Base-by-base conservation (phyloP, 2,797 vertebrate genomes). In the Crenuchus spilurus region DNA sequence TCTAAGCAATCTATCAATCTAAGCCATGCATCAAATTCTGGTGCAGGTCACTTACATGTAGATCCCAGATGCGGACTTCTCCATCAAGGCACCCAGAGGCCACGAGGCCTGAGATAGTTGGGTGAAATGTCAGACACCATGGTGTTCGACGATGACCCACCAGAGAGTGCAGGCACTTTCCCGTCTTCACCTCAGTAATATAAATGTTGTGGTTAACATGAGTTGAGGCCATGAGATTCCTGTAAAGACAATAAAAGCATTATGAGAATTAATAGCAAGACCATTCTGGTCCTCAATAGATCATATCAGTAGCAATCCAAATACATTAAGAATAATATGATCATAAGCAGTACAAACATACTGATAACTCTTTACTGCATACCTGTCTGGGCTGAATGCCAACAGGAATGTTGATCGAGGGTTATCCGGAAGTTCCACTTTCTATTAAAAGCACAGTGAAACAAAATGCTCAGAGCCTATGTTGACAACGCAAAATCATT, bases 191-290 rank as follows among this genome's bases (percentile, higher is more conserved):
- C 83, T 99, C 97, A 4, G 97, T 99, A 74, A 99, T 99, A 86
- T 99, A 99, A 86, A 99, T 99, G 88, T 99, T 99, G 89, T 99
- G 98, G 85, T 99, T 99, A 82, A 99, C 98, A 0, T 99, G 98
- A 18, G 98, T 99, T 76, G 98, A 99, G 64, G 98, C 98, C 94
- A 99, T 96, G 0, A 99, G 91, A 6, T 96, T 97, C 91, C 98
- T 99, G 30, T 13, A 2, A 61, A 28, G 10, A 18, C 13, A 52
- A 22, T 35, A n/a, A 28, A 13, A 48, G 18, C 16, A 70, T 18
- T 2, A 54, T 8, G 8, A 52, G 24, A 26, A n/a, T 18, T 0
- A 10, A 22, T 28, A 20, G 22, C 1, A 2, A 5, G 20, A 39
- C 8, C 24, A 11, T 1, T 2, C 24, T 11, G 6, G 1, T 49